These are phyloP conservation scores for Clavelina lepadiformis DNA, from an alignment of 23 tunicate species.

Conservation along the genomic window DNA sequence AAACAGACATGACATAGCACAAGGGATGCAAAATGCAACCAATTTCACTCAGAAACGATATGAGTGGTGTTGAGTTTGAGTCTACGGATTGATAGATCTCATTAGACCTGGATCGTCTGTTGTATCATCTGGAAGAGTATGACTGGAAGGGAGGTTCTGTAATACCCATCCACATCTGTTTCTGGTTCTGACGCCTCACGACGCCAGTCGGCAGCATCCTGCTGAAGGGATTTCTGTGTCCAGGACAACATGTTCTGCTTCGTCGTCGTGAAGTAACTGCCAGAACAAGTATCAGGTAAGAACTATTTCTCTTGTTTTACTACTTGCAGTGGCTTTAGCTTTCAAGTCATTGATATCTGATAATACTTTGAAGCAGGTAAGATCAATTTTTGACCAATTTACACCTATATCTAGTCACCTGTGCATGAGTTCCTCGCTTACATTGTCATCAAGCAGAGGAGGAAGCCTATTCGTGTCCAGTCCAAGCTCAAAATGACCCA, in stretches of 20 bases:
- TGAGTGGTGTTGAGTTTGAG: too few species aligned
- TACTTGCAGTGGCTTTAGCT: too few species aligned
- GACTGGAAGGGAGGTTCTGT: conserved; percentile 85
- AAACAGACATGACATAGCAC: background rate
- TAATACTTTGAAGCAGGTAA: too few species aligned
- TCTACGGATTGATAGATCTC: too few species aligned
- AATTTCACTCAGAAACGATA: too few species aligned
- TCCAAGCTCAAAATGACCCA: conserved; percentile 64
- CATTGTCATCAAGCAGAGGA: conserved; percentile 69
- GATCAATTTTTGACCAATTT: too few species aligned
- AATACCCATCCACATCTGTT: conserved; percentile 95
- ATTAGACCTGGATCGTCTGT: conserved; percentile 78
- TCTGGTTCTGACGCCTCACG: conserved; percentile 85
- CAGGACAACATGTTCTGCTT: conserved; percentile 62
- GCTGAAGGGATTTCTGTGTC: conserved; percentile 73
- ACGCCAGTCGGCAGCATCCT: conserved; percentile 81
- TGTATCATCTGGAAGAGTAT: conserved; percentile 93
- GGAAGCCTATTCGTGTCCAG: conserved; percentile 61
- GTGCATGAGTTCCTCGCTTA: conserved; percentile 68
- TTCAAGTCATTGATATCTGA: too few species aligned
- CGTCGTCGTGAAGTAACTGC: conserved; percentile 76
- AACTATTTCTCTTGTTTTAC: too few species aligned
- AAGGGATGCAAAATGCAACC: too few species aligned
- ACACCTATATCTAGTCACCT: too few species aligned
- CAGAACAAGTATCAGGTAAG: too few species aligned